Percentiles rank a stretch among this genome's conserved stretches.
Evolutionary conservation across 2,113 vertebrate genomes (phyloP).

Genomic region (Taurulus bubalis): DNA sequence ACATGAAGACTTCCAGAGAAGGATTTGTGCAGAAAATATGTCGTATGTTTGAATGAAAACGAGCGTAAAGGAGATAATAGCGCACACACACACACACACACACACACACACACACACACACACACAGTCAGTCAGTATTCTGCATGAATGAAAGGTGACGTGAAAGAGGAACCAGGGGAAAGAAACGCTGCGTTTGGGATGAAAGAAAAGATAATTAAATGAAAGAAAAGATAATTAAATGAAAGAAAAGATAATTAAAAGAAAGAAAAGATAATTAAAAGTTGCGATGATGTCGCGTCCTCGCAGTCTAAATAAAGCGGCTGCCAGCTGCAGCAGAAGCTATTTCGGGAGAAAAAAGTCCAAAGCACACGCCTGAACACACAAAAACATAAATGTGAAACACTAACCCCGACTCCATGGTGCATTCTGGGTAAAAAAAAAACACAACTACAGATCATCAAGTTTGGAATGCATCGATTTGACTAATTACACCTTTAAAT

Average conservation of each 20-base stretch:
- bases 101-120: background rate
- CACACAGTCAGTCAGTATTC: background rate
- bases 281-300: too few relatives aligned
- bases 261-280: too few relatives aligned
- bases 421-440: background rate
- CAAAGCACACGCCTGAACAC: background rate
- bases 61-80: background rate
- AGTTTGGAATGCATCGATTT: background rate
- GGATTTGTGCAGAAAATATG: background rate
- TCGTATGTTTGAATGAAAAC: slow-evolving; percentile 17
- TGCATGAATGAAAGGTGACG: too few relatives aligned
- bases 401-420: background rate
- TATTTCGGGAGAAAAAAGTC: too few relatives aligned
- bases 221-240: too few relatives aligned
- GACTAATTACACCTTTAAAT: background rate
- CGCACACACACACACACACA: background rate
- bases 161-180: too few relatives aligned
- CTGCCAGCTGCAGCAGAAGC: too few relatives aligned
- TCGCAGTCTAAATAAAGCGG: too few relatives aligned
- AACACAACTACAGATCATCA: background rate
- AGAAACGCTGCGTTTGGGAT: too few relatives aligned
- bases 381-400: background rate
- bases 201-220: too few relatives aligned
- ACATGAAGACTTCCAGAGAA: slow-evolving; percentile 15
- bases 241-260: too few relatives aligned